Conservation (phyloP, 2,113 vertebrate species). For the Oenanthe melanoleuca region DNA sequence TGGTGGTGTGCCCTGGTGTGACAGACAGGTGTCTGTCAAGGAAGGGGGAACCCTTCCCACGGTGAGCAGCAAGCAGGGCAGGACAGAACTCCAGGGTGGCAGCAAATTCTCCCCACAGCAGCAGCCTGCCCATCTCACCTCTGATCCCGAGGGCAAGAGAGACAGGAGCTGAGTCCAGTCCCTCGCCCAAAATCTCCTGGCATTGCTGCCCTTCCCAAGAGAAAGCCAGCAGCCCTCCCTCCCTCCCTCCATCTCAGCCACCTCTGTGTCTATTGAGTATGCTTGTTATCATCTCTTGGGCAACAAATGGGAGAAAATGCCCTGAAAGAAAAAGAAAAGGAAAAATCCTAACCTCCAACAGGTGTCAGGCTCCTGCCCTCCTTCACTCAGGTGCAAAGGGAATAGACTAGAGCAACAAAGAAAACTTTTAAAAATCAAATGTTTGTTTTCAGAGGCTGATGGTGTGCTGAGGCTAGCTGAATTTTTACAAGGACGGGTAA, state of each 20-base stretch:
- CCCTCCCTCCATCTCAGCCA: too few relatives aligned
- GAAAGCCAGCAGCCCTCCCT: background rate
- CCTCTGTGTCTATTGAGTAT: background rate
- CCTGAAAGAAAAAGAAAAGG: background rate
- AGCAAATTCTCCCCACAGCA: background rate
- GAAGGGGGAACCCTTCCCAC: too few relatives aligned
- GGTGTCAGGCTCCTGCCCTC: background rate
- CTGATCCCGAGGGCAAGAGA: background rate
- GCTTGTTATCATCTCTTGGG: background rate
- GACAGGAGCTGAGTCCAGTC: background rate
- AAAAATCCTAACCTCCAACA: background rate
- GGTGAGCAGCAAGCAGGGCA: background rate
- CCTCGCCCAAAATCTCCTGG: background rate
- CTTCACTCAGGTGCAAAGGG: background rate
- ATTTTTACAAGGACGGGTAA: background rate
- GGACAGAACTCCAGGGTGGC: background rate
- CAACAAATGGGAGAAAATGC: background rate
- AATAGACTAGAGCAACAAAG: background rate
- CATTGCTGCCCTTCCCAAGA: background rate
- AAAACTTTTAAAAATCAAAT: background rate
- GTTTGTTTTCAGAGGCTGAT: constrained; percentile 25
- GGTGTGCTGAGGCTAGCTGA: background rate
- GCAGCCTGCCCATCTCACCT: background rate
- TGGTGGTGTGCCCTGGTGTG: rapidly evolving
- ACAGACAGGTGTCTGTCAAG: background rate